These are phyloP conservation scores for Epinephelus malabaricus DNA, from an alignment of 2,797 vertebrate species.

Conservation along the genomic window DNA sequence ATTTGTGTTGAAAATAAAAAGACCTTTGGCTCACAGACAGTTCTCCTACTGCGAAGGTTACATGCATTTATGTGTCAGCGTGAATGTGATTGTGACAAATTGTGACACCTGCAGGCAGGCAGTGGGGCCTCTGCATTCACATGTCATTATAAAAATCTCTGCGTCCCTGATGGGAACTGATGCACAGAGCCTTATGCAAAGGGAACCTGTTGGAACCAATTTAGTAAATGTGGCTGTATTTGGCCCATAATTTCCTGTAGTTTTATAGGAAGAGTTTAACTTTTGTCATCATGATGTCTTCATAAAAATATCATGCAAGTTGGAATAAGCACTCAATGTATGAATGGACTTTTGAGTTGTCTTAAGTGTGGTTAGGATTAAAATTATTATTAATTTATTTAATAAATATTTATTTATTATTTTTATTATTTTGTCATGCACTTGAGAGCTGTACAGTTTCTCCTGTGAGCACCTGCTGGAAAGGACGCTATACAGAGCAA, in stretches of 20 bases:
- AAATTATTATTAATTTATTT: too few relatives aligned
- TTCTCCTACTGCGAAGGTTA: constrained; percentile 5
- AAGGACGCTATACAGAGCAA: too few relatives aligned
- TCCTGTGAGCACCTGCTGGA: background rate
- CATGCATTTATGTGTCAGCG: constrained; percentile 8
- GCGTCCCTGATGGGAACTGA: background rate
- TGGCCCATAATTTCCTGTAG: background rate
- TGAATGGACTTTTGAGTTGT: background rate
- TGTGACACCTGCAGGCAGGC: constrained; percentile 17
- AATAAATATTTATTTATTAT: too few relatives aligned
- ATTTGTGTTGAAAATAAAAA: background rate
- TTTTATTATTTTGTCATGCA: background rate
- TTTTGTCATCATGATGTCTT: too few relatives aligned
- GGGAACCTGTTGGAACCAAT: background rate
- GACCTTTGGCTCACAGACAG: background rate
- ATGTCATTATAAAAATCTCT: constrained; percentile 4
- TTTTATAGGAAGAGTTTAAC: too few relatives aligned
- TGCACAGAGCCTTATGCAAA: background rate
- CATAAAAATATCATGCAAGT: too few relatives aligned
- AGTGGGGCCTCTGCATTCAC: constrained; percentile 4
- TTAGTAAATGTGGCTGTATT: background rate
- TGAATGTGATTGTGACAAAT: background rate
- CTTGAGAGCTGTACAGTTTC: background rate
- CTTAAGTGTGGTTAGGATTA: background rate
- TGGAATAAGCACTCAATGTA: background rate